Conservation (phyloP, 2,113 vertebrate genomes). For the Dromaius novaehollandiae region DNA sequence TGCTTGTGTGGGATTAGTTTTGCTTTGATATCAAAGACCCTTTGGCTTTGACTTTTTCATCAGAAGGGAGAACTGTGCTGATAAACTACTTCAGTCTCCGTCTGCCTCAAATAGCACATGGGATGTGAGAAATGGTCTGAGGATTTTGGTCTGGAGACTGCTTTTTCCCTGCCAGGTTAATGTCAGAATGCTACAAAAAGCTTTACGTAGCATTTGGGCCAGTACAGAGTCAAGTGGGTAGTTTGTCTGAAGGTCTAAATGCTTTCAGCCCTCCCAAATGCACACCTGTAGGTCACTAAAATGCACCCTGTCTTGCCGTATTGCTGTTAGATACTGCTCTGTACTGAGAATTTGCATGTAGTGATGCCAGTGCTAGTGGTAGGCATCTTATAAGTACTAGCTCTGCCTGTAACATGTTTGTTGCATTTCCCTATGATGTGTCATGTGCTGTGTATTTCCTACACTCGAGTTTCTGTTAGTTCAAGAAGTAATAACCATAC, state of each 20-base stretch:
- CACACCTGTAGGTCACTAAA: constrained; percentile 20
- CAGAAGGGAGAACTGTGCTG: neutral
- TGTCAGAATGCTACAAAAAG: neutral
- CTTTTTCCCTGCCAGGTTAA: neutral
- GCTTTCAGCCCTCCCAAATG: neutral
- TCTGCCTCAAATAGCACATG: neutral
- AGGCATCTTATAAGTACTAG: neutral
- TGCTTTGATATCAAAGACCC: constrained; percentile 35
- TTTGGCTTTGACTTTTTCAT: constrained; percentile 9
- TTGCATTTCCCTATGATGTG: neutral
- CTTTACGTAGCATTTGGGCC: neutral
- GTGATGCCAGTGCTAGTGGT: constrained; percentile 16
- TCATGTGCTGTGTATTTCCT: neutral
- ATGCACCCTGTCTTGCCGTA: neutral
- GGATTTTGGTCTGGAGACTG: neutral
- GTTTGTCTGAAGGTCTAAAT: neutral
- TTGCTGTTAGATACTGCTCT: neutral
- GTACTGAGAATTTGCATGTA: neutral
- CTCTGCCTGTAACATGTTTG: neutral
- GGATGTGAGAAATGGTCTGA: constrained; percentile 10
- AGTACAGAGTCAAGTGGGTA: neutral
- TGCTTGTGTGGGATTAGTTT: neutral
- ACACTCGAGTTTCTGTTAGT: neutral
- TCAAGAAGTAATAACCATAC: neutral
- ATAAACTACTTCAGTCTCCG: constrained; percentile 2